A percentile compares a stretch with the other conserved stretches of the same genome.
Conservation (phyloP, 2,888 invertebrate species). For the Miltochrista miniata region DNA sequence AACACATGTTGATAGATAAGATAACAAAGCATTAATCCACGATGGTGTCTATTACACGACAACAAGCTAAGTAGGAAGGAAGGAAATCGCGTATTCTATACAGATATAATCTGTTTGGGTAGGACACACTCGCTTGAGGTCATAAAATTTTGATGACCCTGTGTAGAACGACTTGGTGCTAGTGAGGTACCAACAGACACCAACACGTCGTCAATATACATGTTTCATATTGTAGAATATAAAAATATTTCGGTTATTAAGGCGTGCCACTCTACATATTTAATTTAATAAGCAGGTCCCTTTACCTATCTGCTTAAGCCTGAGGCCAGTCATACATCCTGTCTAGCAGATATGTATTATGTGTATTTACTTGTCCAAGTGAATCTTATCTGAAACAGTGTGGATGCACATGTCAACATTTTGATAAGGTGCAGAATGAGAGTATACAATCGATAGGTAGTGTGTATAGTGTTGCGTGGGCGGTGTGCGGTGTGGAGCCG, state of each 20-base stretch:
- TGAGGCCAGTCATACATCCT: constrained; percentile 13
- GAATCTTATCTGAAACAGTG: constrained; percentile 24
- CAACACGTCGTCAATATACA: constrained; percentile 13
- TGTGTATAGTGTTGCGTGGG: constrained; percentile 57
- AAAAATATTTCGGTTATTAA: constrained; percentile 4
- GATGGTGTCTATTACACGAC: constrained; percentile 13
- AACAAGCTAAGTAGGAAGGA: constrained; percentile 15
- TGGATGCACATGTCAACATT: constrained; percentile 38
- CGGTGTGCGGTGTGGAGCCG: constrained; percentile 50
- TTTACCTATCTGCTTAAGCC: background rate
- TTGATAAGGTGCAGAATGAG: constrained; percentile 46
- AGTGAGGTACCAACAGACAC: constrained; percentile 11
- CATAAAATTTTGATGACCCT: constrained; percentile 39
- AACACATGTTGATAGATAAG: constrained; percentile 2
- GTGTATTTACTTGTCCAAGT: constrained; percentile 34
- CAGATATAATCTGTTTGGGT: constrained; percentile 39
- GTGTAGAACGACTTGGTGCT: constrained; percentile 28
- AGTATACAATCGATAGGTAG: constrained; percentile 51
- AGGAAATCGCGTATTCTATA: constrained; percentile 33
- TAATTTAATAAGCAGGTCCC: constrained; percentile 4
- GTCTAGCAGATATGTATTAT: constrained; percentile 16
- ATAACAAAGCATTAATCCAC: background rate
- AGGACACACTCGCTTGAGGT: constrained; percentile 27
- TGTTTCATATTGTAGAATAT: constrained; percentile 2
- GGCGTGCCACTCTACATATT: background rate